Evolutionary conservation across 2,888 invertebrate species (phyloP).

Genomic region (Hypselothyrea guttata): DNA sequence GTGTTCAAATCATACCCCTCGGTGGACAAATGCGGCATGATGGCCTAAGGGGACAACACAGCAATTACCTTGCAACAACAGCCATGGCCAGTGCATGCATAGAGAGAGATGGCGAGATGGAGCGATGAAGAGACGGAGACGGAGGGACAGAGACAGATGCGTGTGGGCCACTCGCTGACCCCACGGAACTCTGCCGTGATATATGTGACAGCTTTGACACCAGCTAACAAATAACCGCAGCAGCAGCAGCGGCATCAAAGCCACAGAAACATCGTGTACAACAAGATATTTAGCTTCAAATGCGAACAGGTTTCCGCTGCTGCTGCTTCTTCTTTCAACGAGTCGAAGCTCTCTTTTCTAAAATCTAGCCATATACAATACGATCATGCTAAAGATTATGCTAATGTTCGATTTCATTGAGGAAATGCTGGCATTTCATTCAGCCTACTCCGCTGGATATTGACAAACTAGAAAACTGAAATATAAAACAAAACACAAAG

Average conservation of each 20-base stretch:
- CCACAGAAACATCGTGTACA: slow-evolving; percentile 45
- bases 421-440: slow-evolving; percentile 72
- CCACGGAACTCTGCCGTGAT: slow-evolving; percentile 67
- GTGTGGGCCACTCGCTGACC: slow-evolving; percentile 72
- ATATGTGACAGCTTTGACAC: slow-evolving; percentile 79
- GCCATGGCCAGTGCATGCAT: slow-evolving; percentile 15
- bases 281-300: slow-evolving; percentile 61
- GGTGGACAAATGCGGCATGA: slow-evolving; percentile 77
- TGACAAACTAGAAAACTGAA: slow-evolving; percentile 55
- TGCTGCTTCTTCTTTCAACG: slow-evolving; percentile 36
- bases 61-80: slow-evolving; percentile 63
- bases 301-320: slow-evolving; percentile 67
- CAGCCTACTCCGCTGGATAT: slow-evolving; percentile 34
- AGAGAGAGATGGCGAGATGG: neutral
- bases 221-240: slow-evolving; percentile 71
- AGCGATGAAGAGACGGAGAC: slow-evolving; percentile 15
- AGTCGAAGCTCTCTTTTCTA: slow-evolving; percentile 24
- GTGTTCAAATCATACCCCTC: slow-evolving; percentile 65
- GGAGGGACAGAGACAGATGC: slow-evolving; percentile 49
- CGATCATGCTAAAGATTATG: slow-evolving; percentile 50
- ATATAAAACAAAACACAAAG: slow-evolving; percentile 7
- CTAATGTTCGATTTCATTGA: slow-evolving; percentile 72
- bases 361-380: slow-evolving; percentile 1
- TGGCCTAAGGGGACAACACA: slow-evolving; percentile 70
- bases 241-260: slow-evolving; percentile 25